Conservation (phyloP, 2,113 vertebrate species). For the Melierax canorus region DNA sequence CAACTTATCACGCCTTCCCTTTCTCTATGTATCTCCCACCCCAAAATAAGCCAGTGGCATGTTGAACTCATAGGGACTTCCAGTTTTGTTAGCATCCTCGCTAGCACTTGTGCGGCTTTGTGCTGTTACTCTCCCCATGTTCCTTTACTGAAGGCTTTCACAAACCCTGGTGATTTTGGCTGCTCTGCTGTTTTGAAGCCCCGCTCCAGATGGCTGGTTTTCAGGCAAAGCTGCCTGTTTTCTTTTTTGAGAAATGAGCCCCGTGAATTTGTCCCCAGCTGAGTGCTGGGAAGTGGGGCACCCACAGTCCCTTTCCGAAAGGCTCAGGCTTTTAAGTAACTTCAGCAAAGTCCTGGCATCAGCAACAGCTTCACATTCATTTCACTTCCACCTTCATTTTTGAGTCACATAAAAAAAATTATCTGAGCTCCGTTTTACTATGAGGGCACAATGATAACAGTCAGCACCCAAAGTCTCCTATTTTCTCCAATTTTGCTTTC, state of each 20-base stretch:
- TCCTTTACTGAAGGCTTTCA: background rate
- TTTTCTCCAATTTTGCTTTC: background rate
- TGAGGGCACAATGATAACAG: fast-evolving
- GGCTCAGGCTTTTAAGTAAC: background rate
- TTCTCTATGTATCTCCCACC: background rate
- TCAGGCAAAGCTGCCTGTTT: background rate
- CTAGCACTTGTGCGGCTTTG: background rate
- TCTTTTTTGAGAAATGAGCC: background rate
- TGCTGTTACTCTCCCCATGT: background rate
- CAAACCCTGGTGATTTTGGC: background rate
- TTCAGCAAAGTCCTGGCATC: background rate
- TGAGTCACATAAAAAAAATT: background rate
- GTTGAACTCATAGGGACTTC: background rate
- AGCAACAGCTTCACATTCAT: background rate
- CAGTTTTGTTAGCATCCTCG: background rate
- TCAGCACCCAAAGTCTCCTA: background rate
- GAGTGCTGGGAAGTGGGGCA: background rate
- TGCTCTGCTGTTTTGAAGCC: background rate
- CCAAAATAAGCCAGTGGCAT: background rate
- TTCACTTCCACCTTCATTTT: background rate
- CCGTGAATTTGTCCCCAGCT: background rate
- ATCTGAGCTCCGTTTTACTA: background rate
- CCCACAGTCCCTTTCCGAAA: background rate
- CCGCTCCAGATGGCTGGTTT: background rate
- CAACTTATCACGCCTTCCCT: background rate